Percentiles rank a stretch among this genome's conserved stretches.
Conservation (phyloP, 1,140 invertebrate genomes). For the Tetramorium alpestre region DNA sequence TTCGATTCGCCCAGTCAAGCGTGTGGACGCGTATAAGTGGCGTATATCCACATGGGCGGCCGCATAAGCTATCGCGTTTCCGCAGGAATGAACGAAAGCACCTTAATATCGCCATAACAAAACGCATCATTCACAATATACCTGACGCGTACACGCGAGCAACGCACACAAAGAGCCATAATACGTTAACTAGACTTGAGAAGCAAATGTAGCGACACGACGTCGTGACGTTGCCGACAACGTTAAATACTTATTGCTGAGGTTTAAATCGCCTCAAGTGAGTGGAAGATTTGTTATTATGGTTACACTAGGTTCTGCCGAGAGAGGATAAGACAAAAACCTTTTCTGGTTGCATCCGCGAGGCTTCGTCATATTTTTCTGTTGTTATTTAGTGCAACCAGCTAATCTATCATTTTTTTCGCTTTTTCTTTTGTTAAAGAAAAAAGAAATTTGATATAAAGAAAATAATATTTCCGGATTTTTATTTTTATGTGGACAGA, state of each 20-base stretch:
- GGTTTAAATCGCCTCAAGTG: slow-evolving; percentile 78
- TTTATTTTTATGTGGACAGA: neutral
- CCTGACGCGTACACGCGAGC: neutral
- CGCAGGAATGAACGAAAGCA: slow-evolving; percentile 79
- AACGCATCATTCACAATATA: slow-evolving; percentile 63
- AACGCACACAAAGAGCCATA: slow-evolving; percentile 51
- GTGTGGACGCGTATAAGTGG: slow-evolving; percentile 54
- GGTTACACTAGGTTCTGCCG: slow-evolving; percentile 49
- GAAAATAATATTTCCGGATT: neutral
- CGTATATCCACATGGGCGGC: slow-evolving; percentile 31
- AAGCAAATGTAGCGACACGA: slow-evolving; percentile 74
- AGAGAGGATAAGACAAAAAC: slow-evolving; percentile 66
- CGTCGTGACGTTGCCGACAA: slow-evolving; percentile 26
- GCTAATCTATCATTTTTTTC: neutral
- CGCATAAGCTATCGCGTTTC: slow-evolving; percentile 81
- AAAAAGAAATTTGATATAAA: neutral
- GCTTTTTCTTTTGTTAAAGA: neutral
- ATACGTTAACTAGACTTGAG: slow-evolving; percentile 55
- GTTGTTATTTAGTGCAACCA: neutral
- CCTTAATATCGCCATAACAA: slow-evolving; percentile 77
- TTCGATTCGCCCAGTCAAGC: slow-evolving; percentile 42
- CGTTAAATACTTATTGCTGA: slow-evolving; percentile 69
- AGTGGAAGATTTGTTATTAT: slow-evolving; percentile 79
- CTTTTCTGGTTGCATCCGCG: neutral
- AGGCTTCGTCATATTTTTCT: neutral